Base-by-base conservation (phyloP, 2,113 vertebrate species). In the Thalassoma bifasciatum region DNA sequence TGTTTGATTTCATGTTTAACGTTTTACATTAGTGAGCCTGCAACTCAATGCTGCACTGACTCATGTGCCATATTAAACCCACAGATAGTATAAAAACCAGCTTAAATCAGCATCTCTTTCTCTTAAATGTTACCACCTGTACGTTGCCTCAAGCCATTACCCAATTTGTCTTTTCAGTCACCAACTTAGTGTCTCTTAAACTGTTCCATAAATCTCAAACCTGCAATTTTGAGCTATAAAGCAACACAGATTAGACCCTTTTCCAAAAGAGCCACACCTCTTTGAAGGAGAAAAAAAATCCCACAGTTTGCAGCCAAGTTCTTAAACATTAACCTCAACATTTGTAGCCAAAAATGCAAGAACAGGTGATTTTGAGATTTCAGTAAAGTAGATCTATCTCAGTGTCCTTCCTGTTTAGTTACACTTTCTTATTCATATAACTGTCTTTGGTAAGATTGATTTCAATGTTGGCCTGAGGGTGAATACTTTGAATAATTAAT, bases 21-120 rank as follows among this genome's bases (percentile, higher is more conserved):
- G 44, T 46, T n/a, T n/a, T n/a, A n/a, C n/a, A n/a, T n/a, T 19
- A 17, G 56, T 22, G 37, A 6, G 64, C 50, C 66, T 86, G 76
- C n/a, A 86, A 86, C 46, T 40, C 5, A 68, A 86, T 49, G 14
- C 62, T 60, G 24, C 22, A 71, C 70, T 74, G 81, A 82, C 30
- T 75, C 61, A 80, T 70, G 34, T 3, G 62, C 66, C 59, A 52
- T 61, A 30, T 30, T 37, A 62, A 21, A 40, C 36, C 23, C 49
- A 24, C 11, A 14, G 13, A 10, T 2, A 30, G 3, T 30, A 30
- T 30, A 17, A 37, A 78, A 79, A 51, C 22, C 6, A 58, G 51
- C 34, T 40, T 21, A 37, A 57, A 6, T 14, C 34, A 1, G 38
- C 17, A 16, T 36, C 34, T 46, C 17, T 3, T 17, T 17, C 7